phyloP scores from a whole-genome alignment of 2,113 vertebrate genomes.

The Antechinus flavipes region DNA sequence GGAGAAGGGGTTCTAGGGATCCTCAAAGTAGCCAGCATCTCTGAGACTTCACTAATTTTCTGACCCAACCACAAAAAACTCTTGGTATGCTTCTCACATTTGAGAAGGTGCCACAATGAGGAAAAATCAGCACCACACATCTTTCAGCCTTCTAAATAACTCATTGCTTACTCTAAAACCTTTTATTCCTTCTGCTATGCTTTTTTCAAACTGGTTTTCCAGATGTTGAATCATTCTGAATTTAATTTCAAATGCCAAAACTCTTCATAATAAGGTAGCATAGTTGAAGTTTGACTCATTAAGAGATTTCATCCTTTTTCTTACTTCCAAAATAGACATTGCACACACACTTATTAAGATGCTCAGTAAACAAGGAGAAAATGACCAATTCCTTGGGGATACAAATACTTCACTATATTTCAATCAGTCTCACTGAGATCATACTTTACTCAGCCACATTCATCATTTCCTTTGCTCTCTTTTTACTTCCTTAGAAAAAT shows the following conservation, averaged over 20 bases:
- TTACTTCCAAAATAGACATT: conserved; percentile 3
- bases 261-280: conserved; percentile 5
- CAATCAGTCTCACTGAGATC: background rate
- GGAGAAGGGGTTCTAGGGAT: background rate
- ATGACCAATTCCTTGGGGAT: background rate
- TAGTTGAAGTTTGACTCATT: background rate
- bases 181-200: background rate
- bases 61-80: conserved; percentile 1
- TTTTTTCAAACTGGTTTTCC: conserved; percentile 10
- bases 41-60: background rate
- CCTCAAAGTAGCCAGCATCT: background rate
- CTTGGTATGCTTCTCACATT: background rate
- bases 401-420: background rate
- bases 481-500: background rate
- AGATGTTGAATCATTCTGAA: background rate
- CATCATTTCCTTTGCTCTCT: background rate
- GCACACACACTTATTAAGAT: background rate
- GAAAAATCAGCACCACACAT: background rate
- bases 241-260: background rate
- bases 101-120: background rate
- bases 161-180: background rate
- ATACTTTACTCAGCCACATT: background rate
- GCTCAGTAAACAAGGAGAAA: background rate
- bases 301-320: background rate
- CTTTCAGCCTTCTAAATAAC: background rate